A percentile compares a stretch with the other conserved stretches of the same genome.
Conservation (phyloP, 2,113 vertebrate genomes). For the Orthonyx spaldingii region DNA sequence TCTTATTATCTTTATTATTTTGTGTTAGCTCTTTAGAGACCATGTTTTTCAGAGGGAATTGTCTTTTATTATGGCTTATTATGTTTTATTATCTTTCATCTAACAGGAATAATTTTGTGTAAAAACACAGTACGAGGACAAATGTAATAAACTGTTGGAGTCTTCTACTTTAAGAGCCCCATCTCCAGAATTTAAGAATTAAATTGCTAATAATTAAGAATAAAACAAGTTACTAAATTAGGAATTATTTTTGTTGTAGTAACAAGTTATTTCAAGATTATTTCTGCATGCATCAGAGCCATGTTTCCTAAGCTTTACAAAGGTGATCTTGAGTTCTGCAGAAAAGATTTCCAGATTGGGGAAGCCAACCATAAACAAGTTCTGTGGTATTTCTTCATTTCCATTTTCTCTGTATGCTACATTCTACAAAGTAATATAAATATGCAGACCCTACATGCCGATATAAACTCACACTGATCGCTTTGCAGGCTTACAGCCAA, state of each 20-base stretch:
- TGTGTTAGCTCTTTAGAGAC: not conserved
- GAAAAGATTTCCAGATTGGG: not conserved
- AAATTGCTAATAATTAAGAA: not conserved
- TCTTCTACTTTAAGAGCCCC: not conserved
- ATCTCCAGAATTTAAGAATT: not conserved
- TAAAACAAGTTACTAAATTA: not conserved
- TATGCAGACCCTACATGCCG: not conserved
- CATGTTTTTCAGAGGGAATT: not conserved
- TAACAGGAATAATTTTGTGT: not conserved
- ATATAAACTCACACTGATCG: not conserved
- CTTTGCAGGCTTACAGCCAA: conserved; percentile 23
- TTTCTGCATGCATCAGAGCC: not conserved
- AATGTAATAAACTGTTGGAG: not conserved
- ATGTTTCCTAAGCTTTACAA: not conserved
- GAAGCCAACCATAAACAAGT: not conserved
- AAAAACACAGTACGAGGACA: not conserved
- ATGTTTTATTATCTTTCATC: not conserved
- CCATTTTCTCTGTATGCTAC: not conserved
- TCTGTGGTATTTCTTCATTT: not conserved
- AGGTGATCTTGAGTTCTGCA: not conserved
- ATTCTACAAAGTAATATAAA: not conserved
- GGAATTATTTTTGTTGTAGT: not conserved
- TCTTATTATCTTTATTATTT: not conserved
- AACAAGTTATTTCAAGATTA: not conserved
- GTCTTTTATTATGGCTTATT: not conserved